Evolutionary conservation across 2,113 vertebrate genomes (phyloP).

Genomic region (Poecile atricapillus): DNA sequence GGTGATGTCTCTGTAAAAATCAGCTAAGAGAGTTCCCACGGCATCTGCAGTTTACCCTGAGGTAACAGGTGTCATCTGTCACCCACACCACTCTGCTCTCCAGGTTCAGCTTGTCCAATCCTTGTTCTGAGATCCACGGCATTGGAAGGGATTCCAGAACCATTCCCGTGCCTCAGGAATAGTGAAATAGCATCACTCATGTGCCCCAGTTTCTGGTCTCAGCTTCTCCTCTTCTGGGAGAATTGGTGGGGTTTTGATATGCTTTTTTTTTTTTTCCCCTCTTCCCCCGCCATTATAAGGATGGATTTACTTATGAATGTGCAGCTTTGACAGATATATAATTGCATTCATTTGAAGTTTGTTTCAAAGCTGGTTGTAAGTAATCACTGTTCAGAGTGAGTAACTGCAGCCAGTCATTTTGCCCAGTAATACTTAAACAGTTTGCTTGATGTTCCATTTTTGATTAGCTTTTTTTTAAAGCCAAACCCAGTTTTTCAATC

Average conservation of each 20-base stretch:
- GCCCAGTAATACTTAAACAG: background rate
- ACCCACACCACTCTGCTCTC: accelerated
- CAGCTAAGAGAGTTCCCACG: background rate
- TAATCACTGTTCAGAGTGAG: background rate
- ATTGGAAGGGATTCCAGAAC: background rate
- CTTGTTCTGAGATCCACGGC: background rate
- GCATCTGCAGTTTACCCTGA: background rate
- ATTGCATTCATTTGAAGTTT: background rate
- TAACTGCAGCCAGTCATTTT: background rate
- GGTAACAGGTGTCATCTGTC: background rate
- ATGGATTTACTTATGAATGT: background rate
- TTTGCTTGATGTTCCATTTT: background rate
- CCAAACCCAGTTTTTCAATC: background rate
- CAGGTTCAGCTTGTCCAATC: accelerated
- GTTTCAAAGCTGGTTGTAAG: background rate
- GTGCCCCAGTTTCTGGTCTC: background rate
- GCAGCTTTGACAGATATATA: background rate
- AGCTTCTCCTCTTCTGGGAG: background rate
- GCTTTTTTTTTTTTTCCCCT: background rate
- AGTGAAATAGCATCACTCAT: background rate
- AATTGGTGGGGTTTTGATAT: background rate
- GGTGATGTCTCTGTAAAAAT: background rate
- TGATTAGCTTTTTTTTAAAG: background rate
- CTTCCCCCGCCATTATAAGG: accelerated
- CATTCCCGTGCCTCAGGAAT: accelerated